A percentile compares a stretch with the other conserved stretches of the same genome.
These are phyloP conservation scores for Venusia cambrica DNA, from an alignment of 2,888 invertebrate species.

Conservation along the genomic window DNA sequence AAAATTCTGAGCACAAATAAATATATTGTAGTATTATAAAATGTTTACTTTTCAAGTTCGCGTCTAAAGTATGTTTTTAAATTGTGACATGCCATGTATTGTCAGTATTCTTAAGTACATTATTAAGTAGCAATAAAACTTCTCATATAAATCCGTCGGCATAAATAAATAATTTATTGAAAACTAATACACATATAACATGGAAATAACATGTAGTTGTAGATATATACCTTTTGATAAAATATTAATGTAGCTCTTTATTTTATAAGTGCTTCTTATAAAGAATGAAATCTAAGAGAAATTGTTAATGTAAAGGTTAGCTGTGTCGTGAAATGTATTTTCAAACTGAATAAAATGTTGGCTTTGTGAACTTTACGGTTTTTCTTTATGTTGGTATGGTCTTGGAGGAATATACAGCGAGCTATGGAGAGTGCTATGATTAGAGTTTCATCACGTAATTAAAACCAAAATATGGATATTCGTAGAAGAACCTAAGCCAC, in stretches of 20 bases:
- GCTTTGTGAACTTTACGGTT: slow-evolving; percentile 46
- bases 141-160: slow-evolving; percentile 6
- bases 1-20: slow-evolving; percentile 15
- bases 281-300: slow-evolving; percentile 40
- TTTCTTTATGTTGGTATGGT: slow-evolving; percentile 34
- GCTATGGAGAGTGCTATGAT: too few relatives aligned
- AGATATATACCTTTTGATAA: slow-evolving; percentile 22
- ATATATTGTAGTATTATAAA: slow-evolving; percentile 6
- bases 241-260: slow-evolving; percentile 25
- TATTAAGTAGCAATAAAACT: slow-evolving; percentile 10
- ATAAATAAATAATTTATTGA: slow-evolving; percentile 14
- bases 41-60: slow-evolving; percentile 18
- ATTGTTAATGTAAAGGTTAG: slow-evolving; percentile 38
- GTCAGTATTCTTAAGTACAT: slow-evolving; percentile 22
- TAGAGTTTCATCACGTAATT: too few relatives aligned
- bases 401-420: too few relatives aligned
- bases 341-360: slow-evolving; percentile 57
- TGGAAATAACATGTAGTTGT: slow-evolving; percentile 10
- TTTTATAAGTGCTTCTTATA: slow-evolving; percentile 45
- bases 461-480: too few relatives aligned
- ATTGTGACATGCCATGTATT: slow-evolving; percentile 12
- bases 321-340: slow-evolving; percentile 46
- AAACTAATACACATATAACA: slow-evolving; percentile 7
- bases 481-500: too few relatives aligned
- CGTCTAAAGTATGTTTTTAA: slow-evolving; percentile 19